Evolutionary conservation across 1,140 invertebrate species (phyloP), one percentile per base, ranked within the genome.

Genomic region (Zaprionus taronus): DNA sequence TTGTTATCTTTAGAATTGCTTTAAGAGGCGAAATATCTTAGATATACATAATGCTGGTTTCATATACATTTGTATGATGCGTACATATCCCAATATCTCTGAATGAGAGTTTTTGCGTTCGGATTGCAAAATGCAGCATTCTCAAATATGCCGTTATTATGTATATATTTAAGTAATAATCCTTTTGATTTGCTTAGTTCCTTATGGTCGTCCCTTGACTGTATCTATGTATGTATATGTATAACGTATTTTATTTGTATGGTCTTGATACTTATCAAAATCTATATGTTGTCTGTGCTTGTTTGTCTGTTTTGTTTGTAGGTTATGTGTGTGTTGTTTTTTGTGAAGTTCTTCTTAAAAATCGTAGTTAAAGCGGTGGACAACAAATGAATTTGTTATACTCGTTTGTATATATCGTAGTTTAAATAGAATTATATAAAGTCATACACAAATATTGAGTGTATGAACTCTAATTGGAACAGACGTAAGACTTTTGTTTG

Each of bases 1-100:
- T 89, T 89, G 75, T 90, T 89, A 89, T 89, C 81, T 91, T 91
- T 91, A 91, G 90, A 91, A 91, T 91, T 91, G 87, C 87, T 91
- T 91, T 91, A 91, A 91, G 80, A 91, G 87, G 87, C 87, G 83
- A 87, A 91, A 86, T 81, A 75, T 91, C 85, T 83, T 86, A 91
- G 75, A 89, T 70, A 73, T 75, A 68, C 60, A 70, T 79, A 70
- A 57, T 75, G 65, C 51, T 77, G 51, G 65, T 70, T 58, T 65
- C 64, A 72, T 67, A 70, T 80, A 73, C 69, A 72, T 66, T 75
- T 70, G 47, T 58, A 58, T 69, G 57, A 61, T 69, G 65, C 56
- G 56, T 60, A 69, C 47, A 66, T 61, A 62, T 66, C 56, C 36
- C 61, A 51, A 24, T 66, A 72, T 61, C 44, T 57, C 15, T 65